phyloP scores from a whole-genome alignment of 2,797 vertebrate species.

The Petrocephalus schoutedeni region DNA sequence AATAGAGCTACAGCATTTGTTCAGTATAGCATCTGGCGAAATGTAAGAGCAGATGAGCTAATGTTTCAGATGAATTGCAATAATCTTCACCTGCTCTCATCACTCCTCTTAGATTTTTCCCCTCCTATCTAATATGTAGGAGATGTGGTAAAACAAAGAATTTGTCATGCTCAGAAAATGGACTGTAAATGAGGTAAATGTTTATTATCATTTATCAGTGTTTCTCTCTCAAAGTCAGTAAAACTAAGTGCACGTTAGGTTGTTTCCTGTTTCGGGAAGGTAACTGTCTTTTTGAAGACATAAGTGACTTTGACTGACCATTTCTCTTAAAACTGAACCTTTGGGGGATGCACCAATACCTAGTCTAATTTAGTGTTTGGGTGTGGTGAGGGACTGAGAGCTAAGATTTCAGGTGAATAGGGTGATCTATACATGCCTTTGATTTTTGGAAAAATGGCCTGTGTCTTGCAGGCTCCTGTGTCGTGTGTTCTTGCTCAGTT shows the following conservation, averaged over 20 bases:
- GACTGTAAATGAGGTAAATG: not conserved
- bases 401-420: not conserved
- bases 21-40: not conserved
- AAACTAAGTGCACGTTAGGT: not conserved
- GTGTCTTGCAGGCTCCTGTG: not conserved
- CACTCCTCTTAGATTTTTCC: not conserved
- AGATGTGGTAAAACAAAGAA: not conserved
- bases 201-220: not conserved
- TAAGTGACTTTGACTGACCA: not conserved
- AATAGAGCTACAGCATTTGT: not conserved
- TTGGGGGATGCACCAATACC: not conserved
- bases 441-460: not conserved
- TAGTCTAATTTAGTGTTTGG: not conserved
- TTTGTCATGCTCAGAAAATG: not conserved
- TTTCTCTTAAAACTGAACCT: not conserved
- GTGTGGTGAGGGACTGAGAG: not conserved
- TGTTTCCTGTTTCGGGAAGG: not conserved
- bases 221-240: not conserved
- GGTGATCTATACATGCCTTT: not conserved
- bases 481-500: not conserved
- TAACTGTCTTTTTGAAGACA: not conserved
- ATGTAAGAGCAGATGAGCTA: not conserved
- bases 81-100: not conserved
- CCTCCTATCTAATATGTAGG: not conserved
- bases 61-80: not conserved